Percentiles rank a stretch among this genome's conserved stretches.
These are phyloP conservation scores for Eupithecia dodoneata DNA, from an alignment of 2,888 invertebrate species.

Conservation along the genomic window DNA sequence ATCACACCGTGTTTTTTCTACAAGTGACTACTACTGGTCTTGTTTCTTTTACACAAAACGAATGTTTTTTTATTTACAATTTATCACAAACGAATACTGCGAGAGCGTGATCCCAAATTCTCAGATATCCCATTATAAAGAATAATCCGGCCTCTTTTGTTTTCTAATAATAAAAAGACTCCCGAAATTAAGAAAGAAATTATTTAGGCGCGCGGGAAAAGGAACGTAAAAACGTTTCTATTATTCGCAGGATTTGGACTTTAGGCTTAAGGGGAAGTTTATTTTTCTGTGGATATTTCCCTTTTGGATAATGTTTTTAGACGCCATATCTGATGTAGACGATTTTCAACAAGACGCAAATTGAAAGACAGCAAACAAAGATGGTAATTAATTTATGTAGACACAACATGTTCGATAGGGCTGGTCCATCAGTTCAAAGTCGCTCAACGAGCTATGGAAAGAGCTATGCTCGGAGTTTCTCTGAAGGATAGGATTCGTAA, in stretches of 20 bases:
- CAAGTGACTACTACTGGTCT: too few relatives aligned
- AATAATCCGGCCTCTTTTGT: slow-evolving; percentile 38
- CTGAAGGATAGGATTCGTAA: too few relatives aligned
- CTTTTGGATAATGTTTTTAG: neutral
- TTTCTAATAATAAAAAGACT: slow-evolving; percentile 31
- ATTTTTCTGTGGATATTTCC: neutral
- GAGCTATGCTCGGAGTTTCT: too few relatives aligned
- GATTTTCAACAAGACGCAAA: neutral
- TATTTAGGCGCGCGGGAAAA: slow-evolving; percentile 5
- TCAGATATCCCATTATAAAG: slow-evolving; percentile 30
- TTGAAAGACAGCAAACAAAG: neutral
- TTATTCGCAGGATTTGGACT: slow-evolving; percentile 9
- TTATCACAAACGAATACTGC: neutral
- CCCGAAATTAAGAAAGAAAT: slow-evolving; percentile 40
- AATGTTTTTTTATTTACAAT: too few relatives aligned
- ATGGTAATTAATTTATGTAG: too few relatives aligned
- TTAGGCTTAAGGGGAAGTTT: neutral
- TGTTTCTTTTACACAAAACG: too few relatives aligned
- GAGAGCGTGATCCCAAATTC: neutral
- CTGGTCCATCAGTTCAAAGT: too few relatives aligned
- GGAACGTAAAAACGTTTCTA: slow-evolving; percentile 5
- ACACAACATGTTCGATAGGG: too few relatives aligned
- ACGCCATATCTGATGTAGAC: neutral
- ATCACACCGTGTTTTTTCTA: too few relatives aligned
- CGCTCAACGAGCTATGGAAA: too few relatives aligned